phyloP scores from a whole-genome alignment of 2,888 invertebrate species.

The Xestia sexstrigata region DNA sequence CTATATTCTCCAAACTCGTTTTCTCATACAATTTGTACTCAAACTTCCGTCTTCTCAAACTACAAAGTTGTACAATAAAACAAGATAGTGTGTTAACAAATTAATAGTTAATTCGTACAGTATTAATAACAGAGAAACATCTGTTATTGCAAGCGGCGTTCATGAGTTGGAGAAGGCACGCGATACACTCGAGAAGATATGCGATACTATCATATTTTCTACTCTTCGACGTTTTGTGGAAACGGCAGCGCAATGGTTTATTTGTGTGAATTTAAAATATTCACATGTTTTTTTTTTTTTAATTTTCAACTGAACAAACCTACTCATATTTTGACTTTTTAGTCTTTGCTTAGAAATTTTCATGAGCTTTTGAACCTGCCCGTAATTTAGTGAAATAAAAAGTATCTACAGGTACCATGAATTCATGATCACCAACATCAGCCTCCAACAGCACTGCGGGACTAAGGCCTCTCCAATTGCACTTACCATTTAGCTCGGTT shows the following conservation, averaged over 20 bases:
- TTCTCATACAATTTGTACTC: not conserved
- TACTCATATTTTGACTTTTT: not conserved
- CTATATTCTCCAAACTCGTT: not conserved
- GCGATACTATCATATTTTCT: constrained; percentile 24
- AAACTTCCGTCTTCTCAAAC: constrained; percentile 29
- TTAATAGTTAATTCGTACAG: constrained; percentile 74
- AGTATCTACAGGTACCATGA: too few relatives aligned
- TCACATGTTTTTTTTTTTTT: too few relatives aligned
- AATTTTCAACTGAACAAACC: too few relatives aligned
- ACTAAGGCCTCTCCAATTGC: not conserved
- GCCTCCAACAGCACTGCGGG: too few relatives aligned
- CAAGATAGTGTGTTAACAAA: constrained; percentile 57
- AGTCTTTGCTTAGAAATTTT: not conserved
- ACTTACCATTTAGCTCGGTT: not conserved
- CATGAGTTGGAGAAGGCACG: constrained; percentile 73
- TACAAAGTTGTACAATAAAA: constrained; percentile 46
- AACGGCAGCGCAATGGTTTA: not conserved
- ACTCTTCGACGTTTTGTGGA: not conserved
- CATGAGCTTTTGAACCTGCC: not conserved
- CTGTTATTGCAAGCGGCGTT: constrained; percentile 81
- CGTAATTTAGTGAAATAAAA: not conserved
- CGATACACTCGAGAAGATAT: constrained; percentile 45
- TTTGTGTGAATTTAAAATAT: not conserved
- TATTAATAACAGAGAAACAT: constrained; percentile 82
- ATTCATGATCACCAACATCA: not conserved